Base-by-base conservation (phyloP, 2,888 invertebrate genomes). In the Spicauda simplicius region DNA sequence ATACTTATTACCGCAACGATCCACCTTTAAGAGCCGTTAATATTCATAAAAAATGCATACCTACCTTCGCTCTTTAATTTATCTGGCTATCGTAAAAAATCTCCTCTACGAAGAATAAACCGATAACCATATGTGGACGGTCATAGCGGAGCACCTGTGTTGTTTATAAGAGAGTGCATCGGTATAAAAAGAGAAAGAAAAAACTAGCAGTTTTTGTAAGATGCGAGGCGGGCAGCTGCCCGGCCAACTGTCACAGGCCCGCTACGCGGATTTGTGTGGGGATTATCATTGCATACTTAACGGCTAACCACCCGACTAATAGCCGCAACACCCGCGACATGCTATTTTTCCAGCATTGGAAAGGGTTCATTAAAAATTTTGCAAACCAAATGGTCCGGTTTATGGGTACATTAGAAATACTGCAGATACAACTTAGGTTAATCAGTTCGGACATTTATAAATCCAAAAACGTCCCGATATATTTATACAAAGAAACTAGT, bases 121-220 rank as follows among this genome's bases (percentile, higher is more conserved):
- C 84, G 85, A 90, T 88, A 90, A 88, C 91, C 91, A 91, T 91
- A 91, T 91, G 92, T 88, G 87, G 88, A 89, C 80, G 85, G 87
- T 87, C 87, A 89, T 88, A 86, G 86, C 83, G 81, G 78, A 86
- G 91, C 92, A 93, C 92, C 92, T 93, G 92, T 93, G 92, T 93
- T 91, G 91, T 91, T 90, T 93, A 90, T 90, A 91, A 88, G 90
- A 88, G 85, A 90, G 88, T 90, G 88, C 87, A 85, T 86, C 85
- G 81, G 82, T 82, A 90, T 90, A 92, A 93, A 93, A 93, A 90
- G 85, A 80, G 82, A 79, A 85, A 83, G 81, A 87, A 92, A 91
- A 93, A 93, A 91, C 87, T 86, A 84, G 81, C 83, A 84, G 90
- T 91, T 93, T 92, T 92, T 91, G 86, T 91, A 82, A 86, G 85